Evolutionary conservation across 2,797 vertebrate species (phyloP), one percentile per base, ranked within the genome.

Genomic region (Phrynocephalus forsythii): DNA sequence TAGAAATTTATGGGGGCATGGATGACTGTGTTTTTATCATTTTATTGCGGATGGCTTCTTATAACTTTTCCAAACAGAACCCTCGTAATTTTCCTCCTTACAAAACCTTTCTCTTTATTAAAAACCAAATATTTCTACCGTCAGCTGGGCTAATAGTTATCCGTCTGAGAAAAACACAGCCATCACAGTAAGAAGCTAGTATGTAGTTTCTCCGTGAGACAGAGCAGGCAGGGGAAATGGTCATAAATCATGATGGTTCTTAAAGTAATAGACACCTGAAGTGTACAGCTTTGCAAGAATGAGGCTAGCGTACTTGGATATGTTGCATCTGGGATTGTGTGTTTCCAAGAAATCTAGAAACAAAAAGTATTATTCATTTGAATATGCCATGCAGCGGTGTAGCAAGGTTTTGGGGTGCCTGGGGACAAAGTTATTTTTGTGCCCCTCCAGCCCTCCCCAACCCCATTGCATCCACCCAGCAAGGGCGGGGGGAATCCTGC

Each of bases 1-100:
- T 92, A 33, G 89, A 81, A 30, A 30, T 87, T 90, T 85, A 68
- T 79, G 44, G 1, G 79, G 33, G 1, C 86, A 75, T 72, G n/a
- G 44, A 20, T 56, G 71, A 84, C 71, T 73, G 67, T 44, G 24
- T 81, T 83, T 68, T 69, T 7, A 83, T 83, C 28, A 28, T 71
- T 71, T 26, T 30, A 48, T 73, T 77, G 56, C 18, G 66, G 16
- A 56, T 84, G 48, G 44, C 38, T 83, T 83, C 48, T 71, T 75
- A 24, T 50, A 82, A 82, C 15, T 10, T 69, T 83, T 84, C 22
- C 5, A 66, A 10, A 67, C 24, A 84, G 2, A 44, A 66, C 24
- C 30, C 9, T 38, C 22, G 15, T 28, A 83, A 48, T 76, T 48
- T 13, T 13, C 20, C 73, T 26, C 56, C 9, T 73, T 50, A 82